Conservation (phyloP, 2,888 invertebrate genomes). For the Adelphocoris suturalis region DNA sequence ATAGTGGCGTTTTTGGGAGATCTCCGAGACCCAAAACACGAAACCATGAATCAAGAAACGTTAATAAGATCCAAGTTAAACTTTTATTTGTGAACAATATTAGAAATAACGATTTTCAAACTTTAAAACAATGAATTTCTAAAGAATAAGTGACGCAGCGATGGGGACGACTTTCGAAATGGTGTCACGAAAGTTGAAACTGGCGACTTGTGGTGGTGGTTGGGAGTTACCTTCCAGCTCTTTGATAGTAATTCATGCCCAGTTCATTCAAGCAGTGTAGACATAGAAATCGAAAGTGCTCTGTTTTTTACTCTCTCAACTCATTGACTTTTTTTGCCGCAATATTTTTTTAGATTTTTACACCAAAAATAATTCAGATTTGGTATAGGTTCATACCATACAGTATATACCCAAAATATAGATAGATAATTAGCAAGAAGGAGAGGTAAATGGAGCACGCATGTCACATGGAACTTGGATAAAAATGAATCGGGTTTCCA, state of each 20-base stretch:
- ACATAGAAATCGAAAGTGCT: no score
- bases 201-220: background rate
- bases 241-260: background rate
- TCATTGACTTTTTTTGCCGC: no score
- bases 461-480: no score
- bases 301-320: no score
- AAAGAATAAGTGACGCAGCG: background rate
- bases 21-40: background rate
- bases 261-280: background rate
- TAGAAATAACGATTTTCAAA: background rate
- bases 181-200: constrained; percentile 2
- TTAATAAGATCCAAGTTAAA: background rate
- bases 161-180: constrained; percentile 13
- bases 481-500: no score
- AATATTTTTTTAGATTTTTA: no score
- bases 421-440: no score
- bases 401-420: no score
- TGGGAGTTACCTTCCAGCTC: background rate
- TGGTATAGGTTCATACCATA: no score
- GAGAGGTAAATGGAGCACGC: no score
- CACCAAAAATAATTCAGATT: no score
- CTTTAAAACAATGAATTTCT: background rate
- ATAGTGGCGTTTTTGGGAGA: background rate
- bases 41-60: background rate
- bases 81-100: background rate